Evolutionary conservation across 2,113 vertebrate genomes (phyloP).

Genomic region (Leptobrachium leishanense): DNA sequence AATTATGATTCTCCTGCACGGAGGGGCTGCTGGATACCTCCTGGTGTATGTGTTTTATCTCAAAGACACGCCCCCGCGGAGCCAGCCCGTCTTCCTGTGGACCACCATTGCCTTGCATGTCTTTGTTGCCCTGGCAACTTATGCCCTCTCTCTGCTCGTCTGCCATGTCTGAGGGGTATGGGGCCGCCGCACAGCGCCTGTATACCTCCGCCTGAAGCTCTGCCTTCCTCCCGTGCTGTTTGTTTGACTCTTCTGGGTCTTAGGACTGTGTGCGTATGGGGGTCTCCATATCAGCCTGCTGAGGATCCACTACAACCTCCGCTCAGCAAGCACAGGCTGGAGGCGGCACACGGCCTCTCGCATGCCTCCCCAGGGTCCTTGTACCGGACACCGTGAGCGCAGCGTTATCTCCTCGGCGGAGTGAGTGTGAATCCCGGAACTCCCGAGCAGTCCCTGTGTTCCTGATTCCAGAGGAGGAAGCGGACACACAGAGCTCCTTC

Average conservation of each 20-base stretch:
- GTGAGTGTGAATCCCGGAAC: constrained; percentile 21
- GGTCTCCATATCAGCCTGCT: constrained; percentile 59
- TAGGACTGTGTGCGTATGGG: neutral
- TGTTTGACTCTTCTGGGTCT: neutral
- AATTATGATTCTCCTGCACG: neutral
- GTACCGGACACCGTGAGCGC: neutral
- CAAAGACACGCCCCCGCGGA: constrained; percentile 12
- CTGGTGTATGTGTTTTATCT: constrained; percentile 2
- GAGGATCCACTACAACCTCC: neutral
- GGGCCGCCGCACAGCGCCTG: too few species aligned
- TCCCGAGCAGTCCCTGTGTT: neutral
- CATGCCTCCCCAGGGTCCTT: neutral
- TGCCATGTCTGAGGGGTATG: constrained; percentile 5
- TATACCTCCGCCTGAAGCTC: constrained; percentile 58
- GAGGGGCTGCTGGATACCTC: neutral
- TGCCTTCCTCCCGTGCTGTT: constrained; percentile 58
- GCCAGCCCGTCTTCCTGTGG: neutral
- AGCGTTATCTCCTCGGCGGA: neutral
- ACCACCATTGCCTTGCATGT: neutral
- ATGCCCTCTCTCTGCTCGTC: neutral
- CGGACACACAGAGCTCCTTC: constrained; percentile 33
- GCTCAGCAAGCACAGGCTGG: neutral
- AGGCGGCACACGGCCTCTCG: neutral
- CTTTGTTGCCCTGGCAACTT: neutral
- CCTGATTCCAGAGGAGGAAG: constrained; percentile 24